These are phyloP conservation scores for Campodea augens DNA, from an alignment of 1,140 invertebrate genomes.

Conservation along the genomic window DNA sequence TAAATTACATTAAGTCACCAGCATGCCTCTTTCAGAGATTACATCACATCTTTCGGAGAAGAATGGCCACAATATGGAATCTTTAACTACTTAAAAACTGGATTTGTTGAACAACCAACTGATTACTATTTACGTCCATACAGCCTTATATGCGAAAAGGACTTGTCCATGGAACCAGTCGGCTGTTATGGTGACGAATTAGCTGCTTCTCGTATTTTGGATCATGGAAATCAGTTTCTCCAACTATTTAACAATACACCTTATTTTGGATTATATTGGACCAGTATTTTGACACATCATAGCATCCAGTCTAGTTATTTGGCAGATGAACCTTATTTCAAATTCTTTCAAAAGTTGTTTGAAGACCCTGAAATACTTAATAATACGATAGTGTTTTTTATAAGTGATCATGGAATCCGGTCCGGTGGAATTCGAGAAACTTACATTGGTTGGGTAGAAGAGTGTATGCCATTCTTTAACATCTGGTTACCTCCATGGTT, in stretches of 20 bases:
- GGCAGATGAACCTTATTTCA: background rate
- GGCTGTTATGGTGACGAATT: background rate
- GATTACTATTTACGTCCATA: slow-evolving; percentile 15
- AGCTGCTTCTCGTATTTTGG: background rate
- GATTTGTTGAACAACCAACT: slow-evolving; percentile 12
- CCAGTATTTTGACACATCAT: background rate
- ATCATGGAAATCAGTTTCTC: background rate
- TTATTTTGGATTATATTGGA: background rate
- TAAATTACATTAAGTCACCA: too few species aligned
- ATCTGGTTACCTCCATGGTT: slow-evolving; percentile 10
- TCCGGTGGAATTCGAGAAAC: slow-evolving; percentile 20
- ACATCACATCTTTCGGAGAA: background rate
- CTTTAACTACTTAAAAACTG: slow-evolving; percentile 1
- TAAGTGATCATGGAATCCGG: slow-evolving; percentile 19
- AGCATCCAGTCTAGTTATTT: background rate
- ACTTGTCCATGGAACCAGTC: background rate
- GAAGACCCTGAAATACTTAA: slow-evolving; percentile 3
- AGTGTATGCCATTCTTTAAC: slow-evolving; percentile 12
- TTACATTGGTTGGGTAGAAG: slow-evolving; percentile 13
- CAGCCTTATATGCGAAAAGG: background rate
- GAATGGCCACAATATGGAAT: background rate
- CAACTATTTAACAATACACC: background rate
- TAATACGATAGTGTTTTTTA: slow-evolving; percentile 10
- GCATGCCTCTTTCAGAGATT: background rate
- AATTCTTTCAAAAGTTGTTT: slow-evolving; percentile 2